Conservation (phyloP, 2,888 invertebrate genomes). For the Nycteola revayana region DNA sequence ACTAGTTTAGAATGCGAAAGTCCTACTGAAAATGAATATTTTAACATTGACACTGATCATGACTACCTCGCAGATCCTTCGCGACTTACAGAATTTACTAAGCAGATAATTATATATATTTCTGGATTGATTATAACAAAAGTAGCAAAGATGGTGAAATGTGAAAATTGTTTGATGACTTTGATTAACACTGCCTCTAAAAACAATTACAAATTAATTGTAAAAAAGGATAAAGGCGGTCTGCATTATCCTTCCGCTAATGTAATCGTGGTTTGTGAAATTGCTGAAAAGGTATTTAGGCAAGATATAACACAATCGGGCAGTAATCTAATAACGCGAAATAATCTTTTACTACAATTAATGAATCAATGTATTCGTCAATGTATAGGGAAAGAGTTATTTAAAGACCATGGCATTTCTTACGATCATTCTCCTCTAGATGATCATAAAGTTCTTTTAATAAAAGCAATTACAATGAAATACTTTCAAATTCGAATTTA, state of each 20-base stretch:
- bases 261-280: too few species aligned
- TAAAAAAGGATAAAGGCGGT: slow-evolving; percentile 1
- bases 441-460: too few species aligned
- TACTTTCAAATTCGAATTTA: too few species aligned
- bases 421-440: too few species aligned
- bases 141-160: slow-evolving; percentile 3
- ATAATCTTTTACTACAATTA: too few species aligned
- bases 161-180: slow-evolving; percentile 3
- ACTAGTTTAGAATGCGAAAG: not conserved
- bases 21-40: not conserved
- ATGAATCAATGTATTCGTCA: too few species aligned
- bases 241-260: slow-evolving; percentile 1
- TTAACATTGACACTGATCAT: not conserved
- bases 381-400: too few species aligned
- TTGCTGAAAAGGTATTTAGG: too few species aligned
- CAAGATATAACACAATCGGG: too few species aligned
- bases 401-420: too few species aligned
- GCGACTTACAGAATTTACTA: slow-evolving; percentile 2
- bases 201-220: not conserved
- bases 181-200: slow-evolving; percentile 1
- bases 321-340: too few species aligned
- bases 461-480: too few species aligned
- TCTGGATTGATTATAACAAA: slow-evolving; percentile 6
- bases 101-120: slow-evolving; percentile 5
- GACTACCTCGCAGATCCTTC: slow-evolving; percentile 6